Conservation (phyloP, 2,888 invertebrate species). For the Lasioglossum lativentre region DNA sequence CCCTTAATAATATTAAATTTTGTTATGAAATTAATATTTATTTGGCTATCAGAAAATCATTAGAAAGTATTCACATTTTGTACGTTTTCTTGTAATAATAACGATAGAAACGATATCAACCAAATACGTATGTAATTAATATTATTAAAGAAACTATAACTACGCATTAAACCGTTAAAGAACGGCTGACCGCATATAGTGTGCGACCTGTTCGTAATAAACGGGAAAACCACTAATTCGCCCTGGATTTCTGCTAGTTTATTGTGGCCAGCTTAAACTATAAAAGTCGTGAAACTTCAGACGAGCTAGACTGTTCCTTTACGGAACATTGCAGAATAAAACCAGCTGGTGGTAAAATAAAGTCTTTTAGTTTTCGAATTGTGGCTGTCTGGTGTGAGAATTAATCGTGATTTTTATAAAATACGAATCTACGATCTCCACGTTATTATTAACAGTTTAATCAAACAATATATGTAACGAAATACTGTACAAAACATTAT, state of each 20-base stretch:
- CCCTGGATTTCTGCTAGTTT: background rate
- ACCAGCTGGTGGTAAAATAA: background rate
- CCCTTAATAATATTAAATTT: too few species aligned
- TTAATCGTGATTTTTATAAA: background rate
- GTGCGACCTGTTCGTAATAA: background rate
- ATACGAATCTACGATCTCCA: background rate
- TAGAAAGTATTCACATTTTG: too few species aligned
- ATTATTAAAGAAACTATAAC: too few species aligned
- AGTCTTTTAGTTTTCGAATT: background rate
- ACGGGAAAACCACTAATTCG: slow-evolving; percentile 4
- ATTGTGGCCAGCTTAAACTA: background rate
- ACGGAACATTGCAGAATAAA: background rate
- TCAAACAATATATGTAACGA: too few species aligned
- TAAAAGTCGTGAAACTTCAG: background rate
- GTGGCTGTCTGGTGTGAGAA: background rate
- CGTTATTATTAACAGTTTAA: background rate
- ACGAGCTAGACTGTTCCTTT: background rate
- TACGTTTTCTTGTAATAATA: background rate
- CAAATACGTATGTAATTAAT: too few species aligned
- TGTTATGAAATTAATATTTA: too few species aligned
- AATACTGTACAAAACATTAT: too few species aligned
- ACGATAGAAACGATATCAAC: background rate
- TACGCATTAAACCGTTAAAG: too few species aligned
- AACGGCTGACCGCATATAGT: too few species aligned
- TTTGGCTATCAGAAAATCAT: too few species aligned